A percentile compares a stretch with the other conserved stretches of the same genome.
These are phyloP conservation scores for Catharus ustulatus DNA, from an alignment of 2,797 vertebrate species.

Conservation along the genomic window DNA sequence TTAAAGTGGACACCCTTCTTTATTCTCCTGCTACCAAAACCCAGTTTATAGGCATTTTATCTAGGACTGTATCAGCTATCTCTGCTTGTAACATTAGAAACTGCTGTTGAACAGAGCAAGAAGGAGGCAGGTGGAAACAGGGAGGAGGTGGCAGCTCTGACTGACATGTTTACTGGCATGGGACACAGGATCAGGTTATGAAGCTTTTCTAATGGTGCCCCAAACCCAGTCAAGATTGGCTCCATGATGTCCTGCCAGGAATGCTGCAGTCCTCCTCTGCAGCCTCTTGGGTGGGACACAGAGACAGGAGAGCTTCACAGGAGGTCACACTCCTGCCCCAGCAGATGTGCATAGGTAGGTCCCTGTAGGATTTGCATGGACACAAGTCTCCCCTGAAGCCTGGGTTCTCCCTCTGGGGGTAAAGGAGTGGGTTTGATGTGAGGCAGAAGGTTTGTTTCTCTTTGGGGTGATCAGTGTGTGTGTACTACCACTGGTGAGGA, in stretches of 20 bases:
- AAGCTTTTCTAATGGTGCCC: neutral
- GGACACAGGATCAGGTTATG: neutral
- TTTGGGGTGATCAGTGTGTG: neutral
- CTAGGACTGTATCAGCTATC: neutral
- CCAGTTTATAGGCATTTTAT: neutral
- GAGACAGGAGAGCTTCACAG: neutral
- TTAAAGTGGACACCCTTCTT: neutral
- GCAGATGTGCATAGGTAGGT: neutral
- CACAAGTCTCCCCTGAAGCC: neutral
- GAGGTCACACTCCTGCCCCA: neutral
- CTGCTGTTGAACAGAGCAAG: neutral
- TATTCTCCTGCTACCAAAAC: neutral
- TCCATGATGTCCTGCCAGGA: constrained; percentile 25
- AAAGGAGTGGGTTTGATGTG: neutral
- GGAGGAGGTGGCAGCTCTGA: constrained; percentile 18
- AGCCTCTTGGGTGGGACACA: neutral
- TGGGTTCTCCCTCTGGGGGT: neutral
- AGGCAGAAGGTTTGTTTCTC: neutral
- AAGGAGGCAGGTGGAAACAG: neutral
- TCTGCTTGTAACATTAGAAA: constrained; percentile 15
- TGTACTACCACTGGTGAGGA: rapidly evolving
- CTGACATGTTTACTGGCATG: constrained; percentile 31
- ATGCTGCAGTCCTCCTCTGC: neutral
- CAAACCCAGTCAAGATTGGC: neutral
- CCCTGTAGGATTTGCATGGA: rapidly evolving